phyloP scores from a whole-genome alignment of 2,113 vertebrate species.

The Caracal caracal region DNA sequence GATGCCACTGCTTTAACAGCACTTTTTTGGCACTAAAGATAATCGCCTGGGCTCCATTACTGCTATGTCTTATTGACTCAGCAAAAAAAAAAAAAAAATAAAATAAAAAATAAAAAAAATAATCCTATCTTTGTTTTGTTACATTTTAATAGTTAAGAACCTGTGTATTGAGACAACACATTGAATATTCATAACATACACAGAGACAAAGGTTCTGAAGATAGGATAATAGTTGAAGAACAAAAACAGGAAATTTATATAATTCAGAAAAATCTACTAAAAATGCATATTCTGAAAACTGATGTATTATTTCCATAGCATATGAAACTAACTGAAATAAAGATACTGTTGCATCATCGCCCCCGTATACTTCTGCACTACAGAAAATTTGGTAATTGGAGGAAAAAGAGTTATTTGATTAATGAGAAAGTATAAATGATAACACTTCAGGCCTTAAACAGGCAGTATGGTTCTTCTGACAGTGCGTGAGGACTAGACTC shows the following conservation, averaged over 20 bases:
- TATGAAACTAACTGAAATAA: background rate
- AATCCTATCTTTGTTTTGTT: background rate
- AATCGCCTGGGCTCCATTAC: background rate
- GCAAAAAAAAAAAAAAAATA: background rate
- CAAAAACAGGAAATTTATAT: background rate
- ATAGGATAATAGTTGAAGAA: background rate
- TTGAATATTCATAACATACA: background rate
- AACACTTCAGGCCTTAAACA: background rate
- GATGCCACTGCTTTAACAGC: background rate
- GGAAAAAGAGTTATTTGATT: background rate
- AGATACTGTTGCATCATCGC: background rate
- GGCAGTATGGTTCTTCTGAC: background rate
- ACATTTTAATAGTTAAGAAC: slow-evolving; percentile 12
- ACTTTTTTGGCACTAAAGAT: slow-evolving; percentile 6
- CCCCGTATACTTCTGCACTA: background rate
- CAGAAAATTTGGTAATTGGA: background rate
- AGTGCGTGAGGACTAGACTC: background rate
- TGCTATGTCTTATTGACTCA: background rate
- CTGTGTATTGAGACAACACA: background rate
- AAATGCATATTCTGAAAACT: background rate
- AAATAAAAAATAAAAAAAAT: too few relatives aligned
- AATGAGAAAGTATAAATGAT: background rate
- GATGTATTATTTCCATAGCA: background rate
- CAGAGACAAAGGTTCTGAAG: background rate
- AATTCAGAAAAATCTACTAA: background rate